Evolutionary conservation across 2,113 vertebrate species (phyloP).

Genomic region (Mesitornis unicolor): DNA sequence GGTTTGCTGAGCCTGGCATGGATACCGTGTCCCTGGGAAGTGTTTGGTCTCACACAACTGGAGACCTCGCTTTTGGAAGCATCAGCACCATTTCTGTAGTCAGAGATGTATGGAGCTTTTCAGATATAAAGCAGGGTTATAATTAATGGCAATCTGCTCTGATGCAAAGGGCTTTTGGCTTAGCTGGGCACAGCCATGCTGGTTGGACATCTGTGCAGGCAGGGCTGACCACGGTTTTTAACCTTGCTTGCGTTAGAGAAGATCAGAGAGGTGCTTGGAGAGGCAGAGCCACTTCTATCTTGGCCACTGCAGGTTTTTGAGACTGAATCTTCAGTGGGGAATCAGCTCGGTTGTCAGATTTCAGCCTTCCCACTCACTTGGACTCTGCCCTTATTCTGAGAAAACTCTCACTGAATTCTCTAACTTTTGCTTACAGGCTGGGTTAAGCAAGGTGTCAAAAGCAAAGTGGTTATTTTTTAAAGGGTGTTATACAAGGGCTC

Average conservation of each 20-base stretch:
- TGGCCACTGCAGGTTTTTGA: not conserved
- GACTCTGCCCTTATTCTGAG: not conserved
- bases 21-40: not conserved
- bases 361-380: not conserved
- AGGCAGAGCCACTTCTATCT: not conserved
- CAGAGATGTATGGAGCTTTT: not conserved
- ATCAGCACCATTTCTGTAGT: not conserved
- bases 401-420: not conserved
- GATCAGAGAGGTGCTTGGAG: not conserved
- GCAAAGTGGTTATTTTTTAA: not conserved
- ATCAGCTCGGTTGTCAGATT: not conserved
- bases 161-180: not conserved
- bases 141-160: not conserved
- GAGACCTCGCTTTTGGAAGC: not conserved
- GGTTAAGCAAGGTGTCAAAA: not conserved
- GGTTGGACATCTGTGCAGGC: conserved; percentile 23
- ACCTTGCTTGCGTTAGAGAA: not conserved
- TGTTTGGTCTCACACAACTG: not conserved
- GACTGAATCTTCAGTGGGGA: not conserved
- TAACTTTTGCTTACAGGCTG: not conserved
- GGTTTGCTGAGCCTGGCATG: not conserved
- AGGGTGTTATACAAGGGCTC: not conserved
- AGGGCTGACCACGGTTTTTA: not conserved
- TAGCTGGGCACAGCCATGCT: not conserved
- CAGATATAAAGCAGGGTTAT: not conserved